phyloP scores from a whole-genome alignment of 2,113 vertebrate genomes.

The Poicephalus gulielmi region DNA sequence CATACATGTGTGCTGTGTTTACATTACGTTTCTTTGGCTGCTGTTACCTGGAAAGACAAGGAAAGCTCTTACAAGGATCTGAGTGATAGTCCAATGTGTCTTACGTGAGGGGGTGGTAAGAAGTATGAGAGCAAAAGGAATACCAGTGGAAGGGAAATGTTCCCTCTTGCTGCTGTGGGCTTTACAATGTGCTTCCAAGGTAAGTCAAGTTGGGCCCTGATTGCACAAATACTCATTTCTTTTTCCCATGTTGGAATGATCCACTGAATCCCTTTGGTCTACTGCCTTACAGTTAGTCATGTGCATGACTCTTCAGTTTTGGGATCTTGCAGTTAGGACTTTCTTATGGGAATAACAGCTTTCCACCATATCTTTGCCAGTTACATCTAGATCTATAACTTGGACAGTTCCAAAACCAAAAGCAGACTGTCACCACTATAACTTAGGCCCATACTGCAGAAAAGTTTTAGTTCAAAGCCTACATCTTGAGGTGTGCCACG shows the following conservation, averaged over 20 bases:
- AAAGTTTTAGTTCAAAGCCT: neutral
- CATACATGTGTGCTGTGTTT: neutral
- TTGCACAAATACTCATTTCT: neutral
- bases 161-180: neutral
- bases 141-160: fast-evolving
- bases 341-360: neutral
- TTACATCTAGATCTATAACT: neutral
- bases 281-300: neutral
- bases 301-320: neutral
- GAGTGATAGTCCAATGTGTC: neutral
- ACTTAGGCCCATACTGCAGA: neutral
- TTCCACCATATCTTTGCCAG: neutral
- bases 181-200: neutral
- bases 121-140: neutral
- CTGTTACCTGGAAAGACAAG: neutral
- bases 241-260: neutral
- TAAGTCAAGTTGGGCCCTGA: fast-evolving
- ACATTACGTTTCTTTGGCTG: neutral
- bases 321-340: neutral
- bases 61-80: neutral
- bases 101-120: neutral
- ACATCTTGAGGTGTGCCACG: neutral
- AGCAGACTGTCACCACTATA: neutral
- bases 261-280: neutral
- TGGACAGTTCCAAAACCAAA: neutral